A percentile compares a stretch with the other conserved stretches of the same genome.
phyloP scores from a whole-genome alignment of 2,888 invertebrate genomes.

The Drosophila leonis region DNA sequence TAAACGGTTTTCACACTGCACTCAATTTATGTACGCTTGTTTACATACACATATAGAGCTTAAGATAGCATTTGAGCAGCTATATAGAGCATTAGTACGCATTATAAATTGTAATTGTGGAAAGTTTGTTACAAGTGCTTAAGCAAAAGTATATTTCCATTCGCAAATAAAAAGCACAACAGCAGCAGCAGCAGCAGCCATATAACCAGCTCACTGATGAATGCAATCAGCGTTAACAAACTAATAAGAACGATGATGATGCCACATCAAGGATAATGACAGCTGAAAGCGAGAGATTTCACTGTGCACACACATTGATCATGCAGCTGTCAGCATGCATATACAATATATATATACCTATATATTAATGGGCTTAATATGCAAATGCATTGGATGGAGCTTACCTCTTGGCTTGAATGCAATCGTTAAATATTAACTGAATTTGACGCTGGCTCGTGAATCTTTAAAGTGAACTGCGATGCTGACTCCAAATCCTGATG shows the following conservation, averaged over 20 bases:
- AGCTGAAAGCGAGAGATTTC: slow-evolving; percentile 3
- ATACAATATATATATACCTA: background rate
- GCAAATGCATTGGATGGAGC: slow-evolving; percentile 11
- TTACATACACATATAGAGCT: background rate
- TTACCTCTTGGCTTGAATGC: slow-evolving; percentile 41
- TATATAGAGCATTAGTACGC: background rate
- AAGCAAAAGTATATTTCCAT: background rate
- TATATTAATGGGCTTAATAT: slow-evolving; percentile 18
- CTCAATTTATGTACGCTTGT: slow-evolving; percentile 6
- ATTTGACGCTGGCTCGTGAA: slow-evolving; percentile 4
- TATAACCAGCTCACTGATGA: slow-evolving; percentile 18
- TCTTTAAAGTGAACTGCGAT: background rate
- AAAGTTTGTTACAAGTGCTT: background rate
- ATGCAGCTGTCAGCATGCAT: slow-evolving; percentile 22
- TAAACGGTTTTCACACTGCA: background rate
- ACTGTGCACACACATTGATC: slow-evolving; percentile 34
- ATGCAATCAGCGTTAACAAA: slow-evolving; percentile 43
- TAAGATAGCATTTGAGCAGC: background rate
- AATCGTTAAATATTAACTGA: slow-evolving; percentile 21
- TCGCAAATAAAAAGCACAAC: background rate
- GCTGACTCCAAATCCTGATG: slow-evolving; percentile 9
- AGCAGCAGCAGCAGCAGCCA: background rate
- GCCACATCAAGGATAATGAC: slow-evolving; percentile 24
- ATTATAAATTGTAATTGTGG: background rate
- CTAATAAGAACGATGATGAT: slow-evolving; percentile 41